Evolutionary conservation across 1,140 invertebrate genomes (phyloP), one percentile per base, ranked within the genome.

Genomic region (Tyrophagus putrescentiae): DNA sequence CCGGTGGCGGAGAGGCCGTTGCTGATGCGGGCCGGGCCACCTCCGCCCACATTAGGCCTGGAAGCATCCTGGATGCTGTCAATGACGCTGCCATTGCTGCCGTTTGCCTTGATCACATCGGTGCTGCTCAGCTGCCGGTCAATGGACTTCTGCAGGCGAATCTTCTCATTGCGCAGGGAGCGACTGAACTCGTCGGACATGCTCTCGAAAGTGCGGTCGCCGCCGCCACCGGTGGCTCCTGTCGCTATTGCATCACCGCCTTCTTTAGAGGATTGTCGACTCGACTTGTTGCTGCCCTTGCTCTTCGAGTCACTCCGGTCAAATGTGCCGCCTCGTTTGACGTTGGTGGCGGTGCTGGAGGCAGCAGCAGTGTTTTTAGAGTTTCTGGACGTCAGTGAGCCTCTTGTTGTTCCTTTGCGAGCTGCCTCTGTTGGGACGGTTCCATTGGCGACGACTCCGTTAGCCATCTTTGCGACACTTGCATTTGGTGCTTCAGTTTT

Each of bases 151-250:
- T 59, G 53, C 0, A 64, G 61, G n/a, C 53, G 27, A 39, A 27
- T 28, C 42, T 64, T 64, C 44, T 64, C 63, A 11, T 61, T 32
- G 53, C 32, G 27, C 2, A 64, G 32, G 5, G 54, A n/a, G 16
- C 50, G 53, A 23, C 42, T 25, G 45, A 63, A 64, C 25, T 64
- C 44, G 31, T 44, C 23, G 3, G 61, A 63, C 42, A 64, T 53
- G 23, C 42, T 57, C 33, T 62, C 63, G 2, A 64, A 42, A 25
- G 44, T 36, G 25, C 62, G 28, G 27, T 62, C 52, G n/a, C 36
- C 62, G 36, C 36, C 36, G n/a, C 36, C 36, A 39, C 36, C 36
- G n/a, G 13, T n/a, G 23, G 6, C 44, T 48, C 44, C 23, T 13
- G 23, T n/a, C 25, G 44, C 31, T 7, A 6, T 48, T 7, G 6